phyloP scores from a whole-genome alignment of 2,888 invertebrate genomes.

The Syrphus vitripennis region DNA sequence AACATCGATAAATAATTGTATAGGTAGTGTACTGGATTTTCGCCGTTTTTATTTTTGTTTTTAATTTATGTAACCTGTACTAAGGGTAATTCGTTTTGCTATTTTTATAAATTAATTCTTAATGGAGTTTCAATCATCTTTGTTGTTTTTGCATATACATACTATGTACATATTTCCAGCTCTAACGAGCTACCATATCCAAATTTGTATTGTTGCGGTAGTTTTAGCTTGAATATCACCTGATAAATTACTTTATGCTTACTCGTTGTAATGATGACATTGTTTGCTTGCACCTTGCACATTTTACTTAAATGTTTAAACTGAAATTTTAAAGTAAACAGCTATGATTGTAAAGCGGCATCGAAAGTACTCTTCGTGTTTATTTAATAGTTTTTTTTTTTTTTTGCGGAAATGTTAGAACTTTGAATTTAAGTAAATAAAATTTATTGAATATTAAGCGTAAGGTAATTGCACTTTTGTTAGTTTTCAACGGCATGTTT shows the following conservation, averaged over 20 bases:
- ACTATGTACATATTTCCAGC: background rate
- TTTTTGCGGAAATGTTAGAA: constrained; percentile 24
- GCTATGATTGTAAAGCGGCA: background rate
- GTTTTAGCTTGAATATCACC: background rate
- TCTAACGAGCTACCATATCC: background rate
- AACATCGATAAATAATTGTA: too few species aligned
- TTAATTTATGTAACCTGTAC: background rate
- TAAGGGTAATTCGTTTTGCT: background rate
- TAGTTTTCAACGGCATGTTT: background rate
- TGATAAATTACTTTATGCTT: constrained; percentile 30
- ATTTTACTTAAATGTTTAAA: constrained; percentile 5
- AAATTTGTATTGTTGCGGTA: background rate
- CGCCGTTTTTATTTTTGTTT: background rate
- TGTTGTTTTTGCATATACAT: background rate
- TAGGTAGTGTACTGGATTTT: background rate
- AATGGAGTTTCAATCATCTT: background rate
- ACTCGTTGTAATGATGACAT: constrained; percentile 22
- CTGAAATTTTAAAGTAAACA: constrained; percentile 18
- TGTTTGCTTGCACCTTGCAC: background rate
- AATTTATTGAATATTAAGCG: constrained; percentile 11
- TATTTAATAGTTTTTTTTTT: constrained; percentile 23
- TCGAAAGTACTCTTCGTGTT: background rate
- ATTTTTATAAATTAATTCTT: background rate
- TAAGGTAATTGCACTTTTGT: background rate
- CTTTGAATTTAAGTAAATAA: constrained; percentile 9